These are phyloP conservation scores for Drosophila multiciliata DNA, from an alignment of 2,888 invertebrate species.

Conservation along the genomic window DNA sequence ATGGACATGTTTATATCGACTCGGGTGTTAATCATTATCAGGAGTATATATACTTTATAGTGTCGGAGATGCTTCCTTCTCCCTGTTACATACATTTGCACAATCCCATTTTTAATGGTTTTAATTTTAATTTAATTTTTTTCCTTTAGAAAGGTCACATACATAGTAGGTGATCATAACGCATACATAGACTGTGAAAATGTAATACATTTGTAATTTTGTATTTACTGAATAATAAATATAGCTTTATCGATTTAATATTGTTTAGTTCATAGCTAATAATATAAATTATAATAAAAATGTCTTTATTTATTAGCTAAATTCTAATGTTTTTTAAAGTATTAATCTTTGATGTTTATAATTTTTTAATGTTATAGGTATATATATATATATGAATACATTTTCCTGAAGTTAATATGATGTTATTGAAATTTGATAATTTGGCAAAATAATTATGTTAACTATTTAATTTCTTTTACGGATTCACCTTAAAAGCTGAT, in stretches of 20 bases:
- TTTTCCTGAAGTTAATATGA: background rate
- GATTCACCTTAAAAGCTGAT: slow-evolving; percentile 5
- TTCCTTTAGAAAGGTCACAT: background rate
- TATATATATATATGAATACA: too few species aligned
- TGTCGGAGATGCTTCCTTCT: background rate
- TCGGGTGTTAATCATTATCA: background rate
- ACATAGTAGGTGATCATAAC: background rate
- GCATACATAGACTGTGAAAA: too few species aligned
- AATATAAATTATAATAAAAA: background rate
- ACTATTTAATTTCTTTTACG: background rate
- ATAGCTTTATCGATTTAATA: too few species aligned
- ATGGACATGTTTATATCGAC: background rate
- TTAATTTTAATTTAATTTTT: too few species aligned
- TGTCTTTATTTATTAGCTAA: background rate
- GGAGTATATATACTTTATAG: background rate
- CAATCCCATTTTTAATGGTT: background rate
- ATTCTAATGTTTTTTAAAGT: background rate
- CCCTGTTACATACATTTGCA: background rate
- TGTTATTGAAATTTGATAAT: background rate
- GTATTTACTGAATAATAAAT: background rate
- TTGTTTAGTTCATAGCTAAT: background rate
- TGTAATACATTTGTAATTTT: too few species aligned
- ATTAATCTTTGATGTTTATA: background rate
- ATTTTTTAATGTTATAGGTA: background rate
- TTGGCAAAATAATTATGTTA: background rate